phyloP scores from a whole-genome alignment of 1,140 invertebrate genomes.

The Aradophagus sp. region DNA sequence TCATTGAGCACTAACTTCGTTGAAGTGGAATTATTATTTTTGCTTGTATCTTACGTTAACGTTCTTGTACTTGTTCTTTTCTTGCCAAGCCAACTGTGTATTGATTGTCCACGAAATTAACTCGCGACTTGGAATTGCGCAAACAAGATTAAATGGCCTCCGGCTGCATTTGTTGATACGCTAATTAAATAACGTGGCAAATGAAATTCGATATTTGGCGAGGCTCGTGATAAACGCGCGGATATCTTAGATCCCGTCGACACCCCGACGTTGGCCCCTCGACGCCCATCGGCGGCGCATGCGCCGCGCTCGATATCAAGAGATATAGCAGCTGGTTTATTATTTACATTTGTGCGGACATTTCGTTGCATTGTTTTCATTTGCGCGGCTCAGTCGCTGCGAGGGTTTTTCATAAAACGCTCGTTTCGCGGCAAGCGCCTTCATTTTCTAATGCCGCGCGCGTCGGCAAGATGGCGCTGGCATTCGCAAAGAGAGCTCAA shows the following conservation, averaged over 20 bases:
- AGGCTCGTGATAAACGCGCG: constrained; percentile 30
- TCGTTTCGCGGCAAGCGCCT: too few species aligned
- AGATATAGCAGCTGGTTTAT: constrained; percentile 45
- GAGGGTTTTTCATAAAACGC: too few species aligned
- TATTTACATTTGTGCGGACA: constrained; percentile 45
- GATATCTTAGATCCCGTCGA: constrained; percentile 43
- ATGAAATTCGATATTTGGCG: constrained; percentile 32
- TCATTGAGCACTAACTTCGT: too few species aligned
- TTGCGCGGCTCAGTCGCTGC: constrained; percentile 23
- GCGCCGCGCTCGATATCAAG: constrained; percentile 41
- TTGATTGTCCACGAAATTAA: too few species aligned
- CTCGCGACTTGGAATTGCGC: constrained; percentile 16
- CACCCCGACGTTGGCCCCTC: constrained; percentile 41
- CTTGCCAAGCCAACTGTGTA: too few species aligned
- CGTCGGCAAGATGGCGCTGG: too few species aligned
- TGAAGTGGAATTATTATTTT: too few species aligned
- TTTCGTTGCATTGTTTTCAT: constrained; percentile 20
- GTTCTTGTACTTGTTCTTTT: too few species aligned
- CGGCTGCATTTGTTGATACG: constrained; percentile 28
- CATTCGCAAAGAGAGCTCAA: too few species aligned
- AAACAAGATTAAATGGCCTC: constrained; percentile 33
- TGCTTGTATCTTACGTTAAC: too few species aligned
- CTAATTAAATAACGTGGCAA: constrained; percentile 32
- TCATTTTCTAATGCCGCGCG: too few species aligned
- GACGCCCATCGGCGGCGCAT: constrained; percentile 42